A percentile compares a stretch with the other conserved stretches of the same genome.
Evolutionary conservation across 1,140 invertebrate species (phyloP).

Genomic region (Rhyacophila brunnea): DNA sequence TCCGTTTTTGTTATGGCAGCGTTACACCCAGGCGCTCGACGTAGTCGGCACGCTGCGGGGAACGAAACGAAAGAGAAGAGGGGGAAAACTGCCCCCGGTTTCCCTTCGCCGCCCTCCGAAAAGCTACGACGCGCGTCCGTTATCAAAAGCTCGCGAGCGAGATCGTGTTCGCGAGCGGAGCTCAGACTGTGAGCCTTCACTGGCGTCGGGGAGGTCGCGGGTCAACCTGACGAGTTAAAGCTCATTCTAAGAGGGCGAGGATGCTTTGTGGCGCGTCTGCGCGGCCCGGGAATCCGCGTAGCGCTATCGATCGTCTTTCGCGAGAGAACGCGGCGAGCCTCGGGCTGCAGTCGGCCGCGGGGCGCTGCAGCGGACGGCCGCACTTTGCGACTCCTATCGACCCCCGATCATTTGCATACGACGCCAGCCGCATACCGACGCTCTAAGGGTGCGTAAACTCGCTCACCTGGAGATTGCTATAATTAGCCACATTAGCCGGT

Average conservation of each 20-base stretch:
- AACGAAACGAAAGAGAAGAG: neutral
- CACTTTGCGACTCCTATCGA: neutral
- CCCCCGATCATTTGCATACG: neutral
- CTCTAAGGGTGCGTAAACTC: conserved; percentile 9
- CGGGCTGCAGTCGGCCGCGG: neutral
- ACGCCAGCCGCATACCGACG: neutral
- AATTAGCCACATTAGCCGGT: conserved; percentile 12
- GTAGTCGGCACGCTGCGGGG: neutral
- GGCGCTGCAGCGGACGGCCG: conserved; percentile 2
- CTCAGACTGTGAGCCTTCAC: conserved; percentile 16
- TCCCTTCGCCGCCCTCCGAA: neutral
- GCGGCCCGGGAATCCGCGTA: conserved; percentile 2
- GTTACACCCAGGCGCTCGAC: neutral
- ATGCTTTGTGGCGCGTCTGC: neutral
- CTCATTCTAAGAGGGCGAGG: conserved; percentile 16
- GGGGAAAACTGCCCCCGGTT: neutral
- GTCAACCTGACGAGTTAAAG: conserved; percentile 3
- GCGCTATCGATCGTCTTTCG: neutral
- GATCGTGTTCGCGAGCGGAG: conserved; percentile 11
- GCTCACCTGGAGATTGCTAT: conserved; percentile 13
- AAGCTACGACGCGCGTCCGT: conserved; percentile 4
- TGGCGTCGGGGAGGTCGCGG: neutral
- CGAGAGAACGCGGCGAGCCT: conserved; percentile 1
- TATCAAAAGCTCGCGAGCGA: neutral
- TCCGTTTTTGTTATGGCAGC: conserved; percentile 18